phyloP scores from a whole-genome alignment of 2,797 vertebrate species.

The Pristis pectinata region DNA sequence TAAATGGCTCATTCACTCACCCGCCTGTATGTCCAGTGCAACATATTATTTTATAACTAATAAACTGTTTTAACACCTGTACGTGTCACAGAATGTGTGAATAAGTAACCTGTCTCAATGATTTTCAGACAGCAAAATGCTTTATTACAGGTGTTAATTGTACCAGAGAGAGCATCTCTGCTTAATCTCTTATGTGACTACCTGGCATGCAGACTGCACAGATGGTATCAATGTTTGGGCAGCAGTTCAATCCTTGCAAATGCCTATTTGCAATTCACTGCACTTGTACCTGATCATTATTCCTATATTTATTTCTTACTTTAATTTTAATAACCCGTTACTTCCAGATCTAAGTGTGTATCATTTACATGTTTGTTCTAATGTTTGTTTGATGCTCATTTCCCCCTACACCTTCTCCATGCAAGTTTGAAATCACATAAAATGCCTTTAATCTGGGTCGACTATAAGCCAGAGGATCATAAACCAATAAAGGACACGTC shows the following conservation, averaged over 20 bases:
- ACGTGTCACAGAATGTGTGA: slow-evolving; percentile 18
- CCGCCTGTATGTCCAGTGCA: slow-evolving; percentile 17
- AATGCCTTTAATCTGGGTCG: not conserved
- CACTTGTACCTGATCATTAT: not conserved
- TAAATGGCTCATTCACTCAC: slow-evolving; percentile 25
- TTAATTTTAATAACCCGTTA: not conserved
- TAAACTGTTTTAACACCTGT: slow-evolving; percentile 19
- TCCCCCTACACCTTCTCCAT: not conserved
- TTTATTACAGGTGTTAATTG: slow-evolving; percentile 34
- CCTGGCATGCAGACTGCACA: slow-evolving; percentile 9
- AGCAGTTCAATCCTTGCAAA: slow-evolving; percentile 14
- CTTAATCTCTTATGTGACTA: not conserved
- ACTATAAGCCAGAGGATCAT: not conserved
- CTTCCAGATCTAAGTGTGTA: not conserved
- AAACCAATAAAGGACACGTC: not conserved
- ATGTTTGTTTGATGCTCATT: not conserved
- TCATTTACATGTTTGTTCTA: not conserved
- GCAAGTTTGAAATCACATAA: not conserved
- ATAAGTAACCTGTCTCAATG: slow-evolving; percentile 24
- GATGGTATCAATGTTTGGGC: slow-evolving; percentile 20
- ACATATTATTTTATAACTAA: slow-evolving; percentile 34
- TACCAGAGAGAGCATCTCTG: not conserved
- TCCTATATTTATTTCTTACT: not conserved
- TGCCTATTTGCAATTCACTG: slow-evolving; percentile 3
- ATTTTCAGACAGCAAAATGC: slow-evolving; percentile 28